Base-by-base conservation (phyloP, 2,113 vertebrate species). In the Labeo catla region DNA sequence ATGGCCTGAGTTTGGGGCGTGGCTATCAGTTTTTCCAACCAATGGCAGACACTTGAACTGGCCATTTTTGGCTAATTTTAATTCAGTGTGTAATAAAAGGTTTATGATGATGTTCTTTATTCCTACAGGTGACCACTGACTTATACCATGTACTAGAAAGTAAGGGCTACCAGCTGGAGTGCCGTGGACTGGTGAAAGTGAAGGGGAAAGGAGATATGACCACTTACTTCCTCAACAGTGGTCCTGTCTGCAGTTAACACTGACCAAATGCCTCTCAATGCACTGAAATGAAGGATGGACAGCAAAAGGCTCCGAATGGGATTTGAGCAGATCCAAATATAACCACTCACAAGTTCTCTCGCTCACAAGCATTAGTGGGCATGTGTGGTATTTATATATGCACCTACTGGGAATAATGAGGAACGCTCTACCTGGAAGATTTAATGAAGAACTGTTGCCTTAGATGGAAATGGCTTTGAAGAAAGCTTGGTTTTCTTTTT, bases 171-270 rank as follows among this genome's bases (percentile, higher is more conserved):
- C 94, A 94, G 92, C 93, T 99, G 95, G 97, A 98, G 92, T 97
- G 95, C 85, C 95, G 98, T 83, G 98, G 98, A 39, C 92, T 98
- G 66, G 95, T 99, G 88, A 99, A 99, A 93, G 98, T 99, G 91
- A 99, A 99, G 92, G 98, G 98, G 88, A 99, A 99, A 89, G 98
- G 98, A 15, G 98, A 99, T 92, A 99, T 98, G 97, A 97, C 96
- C 92, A 99, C 98, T 88, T 99, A 99, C 91, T 99, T 98, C 95
- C 97, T 99, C 93, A 98, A 96, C 68, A 97, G 96, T 1, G 97
- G 97, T 36, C 96, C 97, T 16, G 89, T 86, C 1, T 93, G 91
- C 85, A 97, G 96, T 95, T 98, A 98, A 95, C 94, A 89, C 89
- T 83, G 78, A 87, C 80, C 82, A 89, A 92, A 88, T 80, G 86